A percentile compares a stretch with the other conserved stretches of the same genome.
These are phyloP conservation scores for Metellina segmentata DNA, from an alignment of 2,888 invertebrate species.

Conservation along the genomic window DNA sequence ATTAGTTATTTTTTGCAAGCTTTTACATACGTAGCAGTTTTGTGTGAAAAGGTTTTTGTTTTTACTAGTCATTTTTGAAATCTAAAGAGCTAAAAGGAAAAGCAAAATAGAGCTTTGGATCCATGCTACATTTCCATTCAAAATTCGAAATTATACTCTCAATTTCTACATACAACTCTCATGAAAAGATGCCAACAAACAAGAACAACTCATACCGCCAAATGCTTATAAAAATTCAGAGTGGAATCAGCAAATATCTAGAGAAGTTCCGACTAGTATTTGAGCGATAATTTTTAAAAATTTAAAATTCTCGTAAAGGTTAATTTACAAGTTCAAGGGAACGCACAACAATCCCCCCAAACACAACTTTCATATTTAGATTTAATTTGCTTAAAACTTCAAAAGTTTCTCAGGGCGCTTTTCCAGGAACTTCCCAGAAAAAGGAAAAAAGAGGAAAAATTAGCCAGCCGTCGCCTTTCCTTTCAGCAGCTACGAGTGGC, in stretches of 20 bases:
- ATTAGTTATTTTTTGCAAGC: no score
- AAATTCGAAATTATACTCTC: no score
- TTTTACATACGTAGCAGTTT: no score
- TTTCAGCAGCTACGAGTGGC: background rate
- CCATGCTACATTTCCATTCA: no score
- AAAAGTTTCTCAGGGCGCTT: constrained; percentile 17
- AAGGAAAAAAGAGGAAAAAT: constrained; percentile 40
- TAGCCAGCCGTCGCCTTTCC: constrained; percentile 27
- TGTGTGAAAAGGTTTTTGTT: no score
- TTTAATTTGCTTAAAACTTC: constrained; percentile 53
- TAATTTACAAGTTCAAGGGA: background rate
- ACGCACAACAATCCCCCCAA: background rate
- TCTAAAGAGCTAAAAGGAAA: no score
- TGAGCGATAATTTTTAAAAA: background rate
- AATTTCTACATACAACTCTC: background rate
- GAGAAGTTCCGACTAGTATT: background rate
- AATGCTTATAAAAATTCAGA: background rate
- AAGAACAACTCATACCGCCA: background rate
- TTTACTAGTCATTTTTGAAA: no score
- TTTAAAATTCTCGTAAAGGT: background rate
- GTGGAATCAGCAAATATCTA: background rate
- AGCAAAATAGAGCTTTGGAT: no score
- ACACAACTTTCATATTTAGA: constrained; percentile 8
- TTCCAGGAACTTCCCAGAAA: background rate
- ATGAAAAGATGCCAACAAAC: background rate